phyloP scores from a whole-genome alignment of 2,888 invertebrate species.

The Hypsopygia costalis region DNA sequence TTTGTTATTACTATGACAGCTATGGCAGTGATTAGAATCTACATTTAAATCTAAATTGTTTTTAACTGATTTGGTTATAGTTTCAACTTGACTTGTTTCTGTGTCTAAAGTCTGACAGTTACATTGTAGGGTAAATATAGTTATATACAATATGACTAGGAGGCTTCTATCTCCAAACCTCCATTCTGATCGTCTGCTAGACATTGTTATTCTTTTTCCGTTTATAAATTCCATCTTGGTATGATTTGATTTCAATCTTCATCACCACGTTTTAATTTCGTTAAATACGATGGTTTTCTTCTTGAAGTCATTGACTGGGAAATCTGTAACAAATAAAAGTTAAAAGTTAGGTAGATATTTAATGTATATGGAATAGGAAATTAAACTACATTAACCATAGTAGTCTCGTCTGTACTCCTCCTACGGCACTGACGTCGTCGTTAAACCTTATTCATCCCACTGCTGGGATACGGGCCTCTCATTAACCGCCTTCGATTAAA shows the following conservation, averaged over 20 bases:
- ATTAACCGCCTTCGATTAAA: too few relatives aligned
- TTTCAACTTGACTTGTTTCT: slow-evolving; percentile 42
- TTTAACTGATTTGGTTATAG: slow-evolving; percentile 47
- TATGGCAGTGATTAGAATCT: slow-evolving; percentile 71
- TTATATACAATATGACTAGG: slow-evolving; percentile 50
- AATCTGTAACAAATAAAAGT: slow-evolving; percentile 55
- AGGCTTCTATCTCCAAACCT: slow-evolving; percentile 39
- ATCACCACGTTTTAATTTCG: slow-evolving; percentile 45
- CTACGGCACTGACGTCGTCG: too few relatives aligned
- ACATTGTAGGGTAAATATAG: slow-evolving; percentile 40
- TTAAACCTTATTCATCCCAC: too few relatives aligned
- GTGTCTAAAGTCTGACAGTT: slow-evolving; percentile 39
- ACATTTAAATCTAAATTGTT: slow-evolving; percentile 55
- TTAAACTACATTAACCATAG: too few relatives aligned
- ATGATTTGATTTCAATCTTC: slow-evolving; percentile 44
- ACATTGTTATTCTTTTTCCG: slow-evolving; percentile 36
- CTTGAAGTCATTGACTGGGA: slow-evolving; percentile 30
- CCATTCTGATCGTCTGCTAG: slow-evolving; percentile 49
- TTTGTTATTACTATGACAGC: slow-evolving; percentile 56
- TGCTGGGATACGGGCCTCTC: too few relatives aligned
- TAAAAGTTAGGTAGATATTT: too few relatives aligned
- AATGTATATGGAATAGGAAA: too few relatives aligned
- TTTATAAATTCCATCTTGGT: slow-evolving; percentile 53
- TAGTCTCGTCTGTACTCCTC: too few relatives aligned
- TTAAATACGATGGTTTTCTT: slow-evolving; percentile 16